A percentile compares a stretch with the other conserved stretches of the same genome.
Evolutionary conservation across 37 sponge, comb jelly and placozoan genomes (phyloP).

Genomic region (Mnemiopsis leidyi): DNA sequence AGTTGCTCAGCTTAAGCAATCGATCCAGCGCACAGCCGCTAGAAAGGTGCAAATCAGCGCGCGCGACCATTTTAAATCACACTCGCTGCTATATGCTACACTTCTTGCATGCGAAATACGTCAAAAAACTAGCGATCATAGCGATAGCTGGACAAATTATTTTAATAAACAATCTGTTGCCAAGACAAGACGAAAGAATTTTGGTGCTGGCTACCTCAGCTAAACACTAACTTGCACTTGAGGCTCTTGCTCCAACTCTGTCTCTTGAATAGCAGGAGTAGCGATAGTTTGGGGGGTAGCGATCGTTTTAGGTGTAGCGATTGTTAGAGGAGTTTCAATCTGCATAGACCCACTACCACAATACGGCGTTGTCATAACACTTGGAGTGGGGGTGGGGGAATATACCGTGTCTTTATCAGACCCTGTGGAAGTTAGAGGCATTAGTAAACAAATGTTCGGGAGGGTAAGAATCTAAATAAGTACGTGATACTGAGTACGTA

Average conservation of each 20-base stretch:
- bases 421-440: not conserved
- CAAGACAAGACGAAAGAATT: not conserved
- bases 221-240: not conserved
- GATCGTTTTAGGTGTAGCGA: not conserved
- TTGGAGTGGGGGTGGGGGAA: constrained; percentile 18
- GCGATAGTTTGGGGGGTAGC: not conserved
- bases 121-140: not conserved
- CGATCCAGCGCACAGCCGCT: too few species aligned
- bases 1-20: too few species aligned
- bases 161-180: not conserved
- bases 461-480: not conserved
- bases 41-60: not conserved
- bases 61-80: constrained; percentile 14
- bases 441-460: not conserved
- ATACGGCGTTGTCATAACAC: not conserved
- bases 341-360: not conserved
- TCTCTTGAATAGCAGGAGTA: not conserved
- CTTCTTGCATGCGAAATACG: not conserved
- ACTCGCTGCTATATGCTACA: constrained; percentile 13
- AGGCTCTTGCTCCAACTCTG: not conserved
- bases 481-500: not conserved
- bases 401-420: constrained; percentile 63
- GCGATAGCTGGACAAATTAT: not conserved
- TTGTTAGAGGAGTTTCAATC: not conserved
- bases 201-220: not conserved